Evolutionary conservation across 2,888 invertebrate species (phyloP).

Genomic region (Drosophila peninsularis): DNA sequence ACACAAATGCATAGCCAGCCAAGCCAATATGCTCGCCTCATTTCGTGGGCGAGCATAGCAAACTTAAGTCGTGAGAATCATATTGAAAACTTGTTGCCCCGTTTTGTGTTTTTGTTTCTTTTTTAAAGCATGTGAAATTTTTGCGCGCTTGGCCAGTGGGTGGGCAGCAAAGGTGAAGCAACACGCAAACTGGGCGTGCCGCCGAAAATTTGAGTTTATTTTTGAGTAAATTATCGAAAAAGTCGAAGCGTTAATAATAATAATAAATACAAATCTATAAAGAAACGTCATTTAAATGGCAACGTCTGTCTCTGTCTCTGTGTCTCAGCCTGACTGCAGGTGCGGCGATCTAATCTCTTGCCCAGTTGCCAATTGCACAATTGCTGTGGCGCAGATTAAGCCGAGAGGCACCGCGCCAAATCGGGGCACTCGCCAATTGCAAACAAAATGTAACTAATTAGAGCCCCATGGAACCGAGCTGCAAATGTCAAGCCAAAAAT

Average conservation of each 20-base stretch:
- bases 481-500: constrained; percentile 42
- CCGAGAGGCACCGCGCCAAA: constrained; percentile 13
- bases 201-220: constrained; percentile 6
- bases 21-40: not conserved
- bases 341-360: constrained; percentile 58
- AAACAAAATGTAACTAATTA: constrained; percentile 53
- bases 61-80: constrained; percentile 72
- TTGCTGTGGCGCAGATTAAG: constrained; percentile 36
- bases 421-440: constrained; percentile 26
- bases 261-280: constrained; percentile 32
- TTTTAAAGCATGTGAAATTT: constrained; percentile 49
- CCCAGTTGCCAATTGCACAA: constrained; percentile 43
- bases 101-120: not conserved
- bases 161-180: constrained; percentile 55
- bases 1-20: not conserved
- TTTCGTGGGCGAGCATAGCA: not conserved
- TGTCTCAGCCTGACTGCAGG: constrained; percentile 27
- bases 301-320: constrained; percentile 2
- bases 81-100: constrained; percentile 60
- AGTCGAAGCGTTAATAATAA: constrained; percentile 15
- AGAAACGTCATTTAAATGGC: constrained; percentile 46
- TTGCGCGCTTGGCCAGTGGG: constrained; percentile 49
- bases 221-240: constrained; percentile 32
- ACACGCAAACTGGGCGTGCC: constrained; percentile 40
- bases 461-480: constrained; percentile 25